These are phyloP conservation scores for Gulo gulo DNA, from an alignment of 2,113 vertebrate genomes.

Conservation along the genomic window DNA sequence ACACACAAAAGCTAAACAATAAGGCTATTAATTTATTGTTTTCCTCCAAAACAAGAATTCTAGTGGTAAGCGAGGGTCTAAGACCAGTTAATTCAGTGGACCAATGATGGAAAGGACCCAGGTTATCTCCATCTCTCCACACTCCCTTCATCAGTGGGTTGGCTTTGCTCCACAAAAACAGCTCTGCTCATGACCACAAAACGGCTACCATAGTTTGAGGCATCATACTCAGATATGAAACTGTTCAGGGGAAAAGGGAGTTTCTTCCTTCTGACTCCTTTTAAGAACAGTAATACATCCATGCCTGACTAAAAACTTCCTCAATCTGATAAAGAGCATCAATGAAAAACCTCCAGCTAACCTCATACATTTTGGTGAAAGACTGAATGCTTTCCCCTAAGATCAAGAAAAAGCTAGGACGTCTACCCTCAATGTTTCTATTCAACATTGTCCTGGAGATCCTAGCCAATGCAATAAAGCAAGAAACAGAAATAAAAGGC, in stretches of 20 bases:
- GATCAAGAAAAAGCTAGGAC: background rate
- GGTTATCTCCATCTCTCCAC: background rate
- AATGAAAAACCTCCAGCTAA: background rate
- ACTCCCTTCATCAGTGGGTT: background rate
- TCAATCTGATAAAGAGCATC: background rate
- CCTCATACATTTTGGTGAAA: background rate
- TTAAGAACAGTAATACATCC: background rate
- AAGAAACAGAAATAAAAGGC: background rate
- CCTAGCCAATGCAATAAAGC: background rate
- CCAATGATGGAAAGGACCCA: background rate
- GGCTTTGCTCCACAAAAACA: background rate
- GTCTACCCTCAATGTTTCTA: background rate
- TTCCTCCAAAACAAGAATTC: background rate
- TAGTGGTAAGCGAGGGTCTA: background rate
- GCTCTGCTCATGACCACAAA: background rate
- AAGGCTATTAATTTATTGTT: background rate
- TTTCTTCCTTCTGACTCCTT: background rate
- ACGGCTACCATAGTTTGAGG: background rate
- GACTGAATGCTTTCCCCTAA: background rate
- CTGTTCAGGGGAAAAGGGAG: background rate
- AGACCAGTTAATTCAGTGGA: background rate
- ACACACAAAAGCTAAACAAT: background rate
- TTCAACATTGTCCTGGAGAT: background rate
- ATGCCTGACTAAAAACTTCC: background rate
- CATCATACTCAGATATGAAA: background rate